phyloP scores from a whole-genome alignment of 2,888 invertebrate species.

The Adelognathus sp. region DNA sequence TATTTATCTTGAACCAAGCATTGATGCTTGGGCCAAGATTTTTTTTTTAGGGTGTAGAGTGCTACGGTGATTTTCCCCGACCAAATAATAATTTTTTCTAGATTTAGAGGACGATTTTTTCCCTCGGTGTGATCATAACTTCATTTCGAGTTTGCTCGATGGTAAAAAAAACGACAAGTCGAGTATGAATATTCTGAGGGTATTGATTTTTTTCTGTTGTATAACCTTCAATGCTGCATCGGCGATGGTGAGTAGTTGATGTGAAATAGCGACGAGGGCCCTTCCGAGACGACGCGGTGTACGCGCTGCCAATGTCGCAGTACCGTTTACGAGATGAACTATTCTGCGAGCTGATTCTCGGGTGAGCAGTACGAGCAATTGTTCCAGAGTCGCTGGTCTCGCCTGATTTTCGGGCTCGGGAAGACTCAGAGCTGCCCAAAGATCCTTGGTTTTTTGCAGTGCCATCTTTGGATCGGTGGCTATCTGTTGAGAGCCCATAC shows the following conservation, averaged over 20 bases:
- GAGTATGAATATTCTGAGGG: no score
- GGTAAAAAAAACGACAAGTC: background rate
- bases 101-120: no score
- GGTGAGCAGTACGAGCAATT: constrained; percentile 88
- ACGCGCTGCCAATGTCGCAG: constrained; percentile 83
- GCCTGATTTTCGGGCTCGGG: constrained; percentile 94
- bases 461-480: constrained; percentile 90
- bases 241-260: constrained; percentile 84
- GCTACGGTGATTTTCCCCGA: no score
- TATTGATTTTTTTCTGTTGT: constrained; percentile 8
- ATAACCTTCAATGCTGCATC: constrained; percentile 86
- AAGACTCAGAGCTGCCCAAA: constrained; percentile 87
- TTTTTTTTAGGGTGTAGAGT: no score
- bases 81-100: no score
- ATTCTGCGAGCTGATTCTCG: constrained; percentile 90
- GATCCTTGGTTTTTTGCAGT: constrained; percentile 87
- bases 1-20: no score
- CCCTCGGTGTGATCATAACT: no score
- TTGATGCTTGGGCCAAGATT: no score
- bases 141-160: no score
- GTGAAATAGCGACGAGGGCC: constrained; percentile 76
- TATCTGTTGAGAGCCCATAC: constrained; percentile 82
- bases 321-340: constrained; percentile 90
- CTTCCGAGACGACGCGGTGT: constrained; percentile 82
- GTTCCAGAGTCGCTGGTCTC: constrained; percentile 89